These are phyloP conservation scores for Chromis chromis DNA, from an alignment of 2,797 vertebrate species.

Conservation along the genomic window DNA sequence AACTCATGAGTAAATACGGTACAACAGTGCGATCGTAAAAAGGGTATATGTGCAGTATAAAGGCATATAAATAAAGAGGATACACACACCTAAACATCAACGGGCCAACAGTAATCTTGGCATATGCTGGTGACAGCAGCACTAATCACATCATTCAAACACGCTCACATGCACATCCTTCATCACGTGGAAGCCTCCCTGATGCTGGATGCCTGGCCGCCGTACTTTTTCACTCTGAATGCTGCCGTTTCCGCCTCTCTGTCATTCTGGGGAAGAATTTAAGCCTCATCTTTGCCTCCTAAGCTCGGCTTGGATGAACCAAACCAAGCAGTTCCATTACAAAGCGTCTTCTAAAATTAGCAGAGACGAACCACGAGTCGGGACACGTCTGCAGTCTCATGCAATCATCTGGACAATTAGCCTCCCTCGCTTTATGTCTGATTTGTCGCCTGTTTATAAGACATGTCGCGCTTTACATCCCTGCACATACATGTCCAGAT, in stretches of 20 bases:
- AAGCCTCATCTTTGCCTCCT: slow-evolving; percentile 20
- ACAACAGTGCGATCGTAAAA: neutral
- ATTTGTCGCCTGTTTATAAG: neutral
- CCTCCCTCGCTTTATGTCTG: neutral
- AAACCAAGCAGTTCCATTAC: slow-evolving; percentile 38
- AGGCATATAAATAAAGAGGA: slow-evolving; percentile 11
- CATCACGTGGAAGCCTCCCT: slow-evolving; percentile 45
- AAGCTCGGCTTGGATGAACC: slow-evolving; percentile 32
- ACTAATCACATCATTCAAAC: slow-evolving; percentile 29
- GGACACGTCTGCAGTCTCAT: slow-evolving; percentile 25
- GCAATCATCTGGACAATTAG: slow-evolving; percentile 32
- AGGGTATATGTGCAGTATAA: neutral
- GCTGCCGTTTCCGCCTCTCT: slow-evolving; percentile 26
- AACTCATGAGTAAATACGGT: slow-evolving; percentile 48
- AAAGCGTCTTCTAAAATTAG: slow-evolving; percentile 72
- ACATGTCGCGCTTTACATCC: neutral
- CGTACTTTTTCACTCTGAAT: slow-evolving; percentile 9
- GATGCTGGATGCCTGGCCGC: slow-evolving; percentile 28
- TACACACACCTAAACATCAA: slow-evolving; percentile 14
- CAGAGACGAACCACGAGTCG: slow-evolving; percentile 35
- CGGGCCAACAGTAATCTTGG: slow-evolving; percentile 24
- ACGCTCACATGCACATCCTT: slow-evolving; percentile 17
- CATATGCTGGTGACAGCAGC: slow-evolving; percentile 14
- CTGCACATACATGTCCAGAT: neutral
- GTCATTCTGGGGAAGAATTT: slow-evolving; percentile 1